Evolutionary conservation across 2,888 invertebrate species (phyloP).

Genomic region (Ommatoiulus sabulosus): DNA sequence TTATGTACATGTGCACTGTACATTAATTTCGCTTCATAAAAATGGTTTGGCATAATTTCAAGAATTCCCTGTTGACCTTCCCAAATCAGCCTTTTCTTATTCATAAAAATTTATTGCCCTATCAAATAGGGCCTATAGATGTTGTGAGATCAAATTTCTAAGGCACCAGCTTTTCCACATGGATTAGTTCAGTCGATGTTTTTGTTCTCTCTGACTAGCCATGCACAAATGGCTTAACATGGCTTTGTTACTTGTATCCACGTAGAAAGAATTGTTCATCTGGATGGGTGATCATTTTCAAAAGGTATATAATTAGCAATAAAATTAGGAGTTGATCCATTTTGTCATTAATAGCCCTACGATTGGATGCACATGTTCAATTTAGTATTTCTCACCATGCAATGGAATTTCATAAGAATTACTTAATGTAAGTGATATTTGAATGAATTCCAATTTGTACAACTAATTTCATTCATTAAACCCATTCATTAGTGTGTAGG

Average conservation of each 20-base stretch:
- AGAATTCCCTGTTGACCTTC: not conserved
- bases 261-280: not conserved
- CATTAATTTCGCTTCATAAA: too few relatives aligned
- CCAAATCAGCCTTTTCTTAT: not conserved
- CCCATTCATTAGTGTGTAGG: not conserved
- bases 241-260: not conserved
- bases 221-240: not conserved
- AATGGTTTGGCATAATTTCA: not conserved
- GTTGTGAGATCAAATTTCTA: not conserved
- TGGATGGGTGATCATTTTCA: constrained; percentile 28
- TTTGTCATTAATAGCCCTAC: not conserved
- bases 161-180: not conserved
- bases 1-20: too few relatives aligned
- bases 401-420: not conserved
- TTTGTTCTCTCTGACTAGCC: not conserved
- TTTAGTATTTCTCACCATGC: not conserved
- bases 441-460: not conserved
- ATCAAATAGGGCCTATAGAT: not conserved
- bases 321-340: not conserved
- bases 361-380: not conserved
- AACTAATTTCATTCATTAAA: not conserved
- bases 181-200: not conserved
- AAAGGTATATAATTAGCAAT: constrained; percentile 28
- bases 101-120: not conserved
- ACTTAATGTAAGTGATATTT: not conserved